Evolutionary conservation across 1,140 invertebrate genomes (phyloP).

Genomic region (Drosophila setifemur): DNA sequence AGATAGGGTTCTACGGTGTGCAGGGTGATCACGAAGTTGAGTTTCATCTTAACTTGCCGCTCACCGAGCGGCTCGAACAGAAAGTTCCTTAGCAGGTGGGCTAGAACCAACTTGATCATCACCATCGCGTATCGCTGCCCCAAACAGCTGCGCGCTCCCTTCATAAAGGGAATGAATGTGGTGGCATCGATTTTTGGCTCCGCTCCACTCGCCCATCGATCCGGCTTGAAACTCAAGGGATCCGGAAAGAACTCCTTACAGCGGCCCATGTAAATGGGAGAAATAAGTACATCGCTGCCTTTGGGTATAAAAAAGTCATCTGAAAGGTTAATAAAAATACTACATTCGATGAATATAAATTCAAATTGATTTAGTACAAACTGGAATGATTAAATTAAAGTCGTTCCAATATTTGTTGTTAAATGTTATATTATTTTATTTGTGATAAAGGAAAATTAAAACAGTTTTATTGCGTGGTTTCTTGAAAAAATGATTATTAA

Average conservation of each 20-base stretch:
- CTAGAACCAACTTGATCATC: constrained; percentile 61
- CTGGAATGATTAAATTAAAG: no score
- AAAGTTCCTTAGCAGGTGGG: constrained; percentile 58
- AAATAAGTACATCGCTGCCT: constrained; percentile 53
- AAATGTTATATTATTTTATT: no score
- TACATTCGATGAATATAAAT: no score
- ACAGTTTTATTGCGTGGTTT: no score
- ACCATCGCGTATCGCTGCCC: constrained; percentile 82
- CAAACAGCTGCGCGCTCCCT: constrained; percentile 87
- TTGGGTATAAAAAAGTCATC: constrained; percentile 66
- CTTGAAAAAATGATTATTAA: no score
- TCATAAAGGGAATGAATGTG: constrained; percentile 87
- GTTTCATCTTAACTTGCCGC: constrained; percentile 41
- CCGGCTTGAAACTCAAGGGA: constrained; percentile 89
- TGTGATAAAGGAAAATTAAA: no score
- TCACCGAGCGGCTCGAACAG: constrained; percentile 65
- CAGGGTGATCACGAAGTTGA: constrained; percentile 51
- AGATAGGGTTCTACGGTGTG: constrained; percentile 50
- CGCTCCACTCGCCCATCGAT: constrained; percentile 85
- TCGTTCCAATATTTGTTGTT: no score
- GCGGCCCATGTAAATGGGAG: constrained; percentile 62
- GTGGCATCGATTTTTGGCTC: constrained; percentile 83
- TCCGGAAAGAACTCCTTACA: constrained; percentile 85
- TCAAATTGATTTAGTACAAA: no score
- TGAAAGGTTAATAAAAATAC: no score